Evolutionary conservation across 2,888 invertebrate species (phyloP), one percentile per base, ranked within the genome.

Genomic region (Parapristionchus giblindavisi): DNA sequence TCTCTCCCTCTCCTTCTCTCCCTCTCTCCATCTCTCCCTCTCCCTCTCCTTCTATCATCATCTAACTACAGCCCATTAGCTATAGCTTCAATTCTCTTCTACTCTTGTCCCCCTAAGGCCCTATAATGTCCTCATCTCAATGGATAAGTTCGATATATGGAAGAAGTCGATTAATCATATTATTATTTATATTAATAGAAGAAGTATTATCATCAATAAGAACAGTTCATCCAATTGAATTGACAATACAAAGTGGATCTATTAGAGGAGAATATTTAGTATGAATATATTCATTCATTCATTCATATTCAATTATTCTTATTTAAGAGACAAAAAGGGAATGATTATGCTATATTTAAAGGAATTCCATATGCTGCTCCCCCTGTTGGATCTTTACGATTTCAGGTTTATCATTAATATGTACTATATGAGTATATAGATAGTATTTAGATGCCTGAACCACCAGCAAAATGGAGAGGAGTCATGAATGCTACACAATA

Each of bases 331-430:
- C 83, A 85, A 48, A 80, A 81, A 11, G 85, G 81, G 21, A 81
- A 85, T 51, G 87, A 88, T 75, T 88, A 86, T 75, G 85, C 85
- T 27, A 84, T 85, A 8, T 88, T 88, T 81, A 88, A 88, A 77
- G 88, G 88, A 29, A 87, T 88, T 63, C 88, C 88, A 3, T 88
- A 88, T 76, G 88, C 88, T 1, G 87, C 87, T 58, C 87, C 88
- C 21, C 87, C 88, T 3, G 88, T 88, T 6, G 88, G 87, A 5
- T 83, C 86, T 27, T 80, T 86, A 24, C 80, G 87, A 29, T 88
- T 88, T 81, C 84, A 84, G 79, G 86, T 85, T 24, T 29, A 56
- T n/a, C 24, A 14, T 56, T 56, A 29, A 11, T n/a, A 29, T n/a
- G 24, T 11, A 8, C 38, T 63, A 40, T 24, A 40, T 24, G 24